Conservation (phyloP, 1,140 invertebrate genomes). For the Sipha flava region DNA sequence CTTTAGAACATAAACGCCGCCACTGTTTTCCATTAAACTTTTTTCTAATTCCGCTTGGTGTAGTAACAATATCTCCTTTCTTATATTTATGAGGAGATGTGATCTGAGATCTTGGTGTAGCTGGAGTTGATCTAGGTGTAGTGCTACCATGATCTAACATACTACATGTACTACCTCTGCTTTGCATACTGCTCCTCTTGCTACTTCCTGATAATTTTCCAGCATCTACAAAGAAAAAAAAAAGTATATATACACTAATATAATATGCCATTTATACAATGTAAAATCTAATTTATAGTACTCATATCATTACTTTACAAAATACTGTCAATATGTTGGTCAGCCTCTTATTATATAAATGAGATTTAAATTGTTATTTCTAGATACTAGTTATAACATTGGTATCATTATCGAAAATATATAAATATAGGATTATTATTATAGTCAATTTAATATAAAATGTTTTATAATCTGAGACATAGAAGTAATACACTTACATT, state of each 20-base stretch:
- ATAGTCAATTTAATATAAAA: no score
- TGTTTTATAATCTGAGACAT: no score
- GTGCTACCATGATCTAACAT: slow-evolving; percentile 68
- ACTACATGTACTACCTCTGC: slow-evolving; percentile 77
- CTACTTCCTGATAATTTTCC: slow-evolving; percentile 56
- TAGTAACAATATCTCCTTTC: slow-evolving; percentile 95
- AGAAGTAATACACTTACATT: no score
- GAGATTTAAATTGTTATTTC: no score
- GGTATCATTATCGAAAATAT: no score
- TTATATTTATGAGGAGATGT: slow-evolving; percentile 94
- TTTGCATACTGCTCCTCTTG: slow-evolving; percentile 81
- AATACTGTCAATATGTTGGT: no score
- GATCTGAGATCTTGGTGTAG: slow-evolving; percentile 81
- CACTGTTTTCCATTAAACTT: slow-evolving; percentile 99
- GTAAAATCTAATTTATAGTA: no score
- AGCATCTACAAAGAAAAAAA: slow-evolving; percentile 42
- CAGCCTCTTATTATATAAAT: no score
- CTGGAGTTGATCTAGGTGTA: slow-evolving; percentile 75
- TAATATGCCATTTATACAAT: no score
- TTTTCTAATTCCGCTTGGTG: slow-evolving; percentile 91
- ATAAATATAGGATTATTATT: no score
- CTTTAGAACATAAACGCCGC: slow-evolving; percentile 88
- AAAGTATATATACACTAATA: not conserved
- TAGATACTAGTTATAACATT: no score
- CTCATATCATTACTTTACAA: no score